Percentiles rank a stretch among this genome's conserved stretches.
These are phyloP conservation scores for Plecturocebus donacophilus DNA, from an alignment of 2,113 vertebrate species.

Conservation along the genomic window DNA sequence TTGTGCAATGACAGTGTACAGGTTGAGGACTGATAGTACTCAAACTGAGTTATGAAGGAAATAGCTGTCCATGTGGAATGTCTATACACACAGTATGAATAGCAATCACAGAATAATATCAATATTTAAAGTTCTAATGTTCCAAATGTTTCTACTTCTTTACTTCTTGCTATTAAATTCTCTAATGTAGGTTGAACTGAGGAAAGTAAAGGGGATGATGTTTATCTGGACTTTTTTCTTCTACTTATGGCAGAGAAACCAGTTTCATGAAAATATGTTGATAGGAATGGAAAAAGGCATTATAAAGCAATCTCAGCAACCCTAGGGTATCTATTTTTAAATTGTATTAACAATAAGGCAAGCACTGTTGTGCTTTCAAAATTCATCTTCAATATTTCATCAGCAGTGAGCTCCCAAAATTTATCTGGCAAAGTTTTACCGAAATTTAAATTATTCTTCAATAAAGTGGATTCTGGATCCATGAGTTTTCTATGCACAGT, in stretches of 20 bases:
- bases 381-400: not conserved
- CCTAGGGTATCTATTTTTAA: not conserved
- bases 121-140: not conserved
- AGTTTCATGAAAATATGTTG: not conserved
- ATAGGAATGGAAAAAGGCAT: not conserved
- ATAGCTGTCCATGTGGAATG: not conserved
- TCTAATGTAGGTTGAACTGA: not conserved
- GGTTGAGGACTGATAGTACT: not conserved
- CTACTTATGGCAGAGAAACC: not conserved
- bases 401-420: not conserved
- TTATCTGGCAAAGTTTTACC: not conserved
- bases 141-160: not conserved
- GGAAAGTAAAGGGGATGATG: accelerated
- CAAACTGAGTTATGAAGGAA: not conserved
- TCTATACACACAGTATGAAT: no score
- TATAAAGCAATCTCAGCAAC: not conserved
- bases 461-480: not conserved
- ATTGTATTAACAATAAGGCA: not conserved
- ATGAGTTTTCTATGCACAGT: not conserved
- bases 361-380: not conserved
- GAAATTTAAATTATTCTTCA: not conserved
- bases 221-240: not conserved
- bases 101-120: no score
- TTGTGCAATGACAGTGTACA: not conserved
- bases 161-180: not conserved